phyloP scores from a whole-genome alignment of 2,888 invertebrate species.

The Sturmia bella region DNA sequence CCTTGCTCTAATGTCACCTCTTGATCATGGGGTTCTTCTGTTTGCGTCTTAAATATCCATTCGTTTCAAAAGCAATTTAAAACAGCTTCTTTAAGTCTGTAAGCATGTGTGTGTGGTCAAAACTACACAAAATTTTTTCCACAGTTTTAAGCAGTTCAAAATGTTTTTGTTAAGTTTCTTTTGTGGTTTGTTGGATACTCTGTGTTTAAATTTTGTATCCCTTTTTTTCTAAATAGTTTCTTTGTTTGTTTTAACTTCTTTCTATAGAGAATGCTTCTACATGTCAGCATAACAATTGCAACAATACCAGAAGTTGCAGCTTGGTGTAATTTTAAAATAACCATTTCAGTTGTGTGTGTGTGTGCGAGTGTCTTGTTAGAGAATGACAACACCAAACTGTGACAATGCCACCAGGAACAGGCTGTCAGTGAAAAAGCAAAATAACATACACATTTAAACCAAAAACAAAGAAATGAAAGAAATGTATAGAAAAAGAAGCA shows the following conservation, averaged over 20 bases:
- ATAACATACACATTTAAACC: constrained; percentile 2
- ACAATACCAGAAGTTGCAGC: constrained; percentile 17
- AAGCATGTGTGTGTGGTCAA: not conserved
- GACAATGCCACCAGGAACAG: constrained; percentile 66
- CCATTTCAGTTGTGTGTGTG: not conserved
- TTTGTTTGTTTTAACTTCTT: constrained; percentile 33
- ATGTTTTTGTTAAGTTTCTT: not conserved
- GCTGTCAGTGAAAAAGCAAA: constrained; percentile 52
- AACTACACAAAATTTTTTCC: constrained; percentile 20
- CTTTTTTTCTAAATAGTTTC: not conserved
- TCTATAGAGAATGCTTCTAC: constrained; percentile 38
- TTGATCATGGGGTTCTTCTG: not conserved
- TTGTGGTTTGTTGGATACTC: constrained; percentile 30
- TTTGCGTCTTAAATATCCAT: not conserved
- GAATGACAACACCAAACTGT: constrained; percentile 53
- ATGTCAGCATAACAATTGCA: constrained; percentile 58
- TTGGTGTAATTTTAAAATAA: constrained; percentile 16
- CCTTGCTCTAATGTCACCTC: no score
- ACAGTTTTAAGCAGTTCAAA: constrained; percentile 1
- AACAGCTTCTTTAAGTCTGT: not conserved
- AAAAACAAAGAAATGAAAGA: constrained; percentile 32
- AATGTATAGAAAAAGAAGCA: constrained; percentile 5
- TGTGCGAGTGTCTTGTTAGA: constrained; percentile 10
- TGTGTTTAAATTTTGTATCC: constrained; percentile 18
- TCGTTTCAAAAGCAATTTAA: constrained; percentile 1